phyloP scores from a whole-genome alignment of 2,888 invertebrate species.

The Alloplasta piceator region DNA sequence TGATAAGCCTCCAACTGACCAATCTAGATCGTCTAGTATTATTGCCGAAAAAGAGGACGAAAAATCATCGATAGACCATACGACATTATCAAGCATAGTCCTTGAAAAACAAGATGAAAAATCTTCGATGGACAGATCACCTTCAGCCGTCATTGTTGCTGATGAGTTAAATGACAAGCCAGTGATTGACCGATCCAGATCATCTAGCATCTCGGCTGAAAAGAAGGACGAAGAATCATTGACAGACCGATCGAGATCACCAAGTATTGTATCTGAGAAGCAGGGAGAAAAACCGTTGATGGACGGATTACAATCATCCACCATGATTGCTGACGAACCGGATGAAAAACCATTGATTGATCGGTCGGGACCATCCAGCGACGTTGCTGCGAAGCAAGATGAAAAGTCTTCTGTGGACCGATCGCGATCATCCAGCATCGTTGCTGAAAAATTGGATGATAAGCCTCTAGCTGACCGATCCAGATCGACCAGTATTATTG shows the following conservation, averaged over 20 bases:
- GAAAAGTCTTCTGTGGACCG: neutral
- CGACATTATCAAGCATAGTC: constrained; percentile 46
- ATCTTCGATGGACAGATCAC: neutral
- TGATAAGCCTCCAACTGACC: neutral
- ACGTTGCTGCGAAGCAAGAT: neutral
- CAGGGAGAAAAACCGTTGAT: neutral
- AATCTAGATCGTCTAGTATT: constrained; percentile 38
- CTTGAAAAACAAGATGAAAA: constrained; percentile 1
- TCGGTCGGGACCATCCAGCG: constrained; percentile 59
- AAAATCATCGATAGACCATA: constrained; percentile 26
- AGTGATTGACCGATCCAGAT: neutral
- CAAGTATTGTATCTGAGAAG: constrained; percentile 47
- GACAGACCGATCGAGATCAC: constrained; percentile 32
- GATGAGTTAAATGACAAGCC: constrained; percentile 3
- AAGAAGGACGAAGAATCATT: neutral
- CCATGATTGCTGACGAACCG: constrained; percentile 45
- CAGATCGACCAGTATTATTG: constrained; percentile 42
- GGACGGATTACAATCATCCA: constrained; percentile 25
- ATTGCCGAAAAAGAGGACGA: constrained; percentile 32
- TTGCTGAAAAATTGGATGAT: neutral
- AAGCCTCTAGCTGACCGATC: neutral
- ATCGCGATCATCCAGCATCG: neutral
- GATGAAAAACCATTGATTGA: neutral
- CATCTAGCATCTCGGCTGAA: constrained; percentile 7
- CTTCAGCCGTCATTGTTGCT: constrained; percentile 3